phyloP scores from a whole-genome alignment of 1,140 invertebrate genomes.

The Drosophila bifasciata region DNA sequence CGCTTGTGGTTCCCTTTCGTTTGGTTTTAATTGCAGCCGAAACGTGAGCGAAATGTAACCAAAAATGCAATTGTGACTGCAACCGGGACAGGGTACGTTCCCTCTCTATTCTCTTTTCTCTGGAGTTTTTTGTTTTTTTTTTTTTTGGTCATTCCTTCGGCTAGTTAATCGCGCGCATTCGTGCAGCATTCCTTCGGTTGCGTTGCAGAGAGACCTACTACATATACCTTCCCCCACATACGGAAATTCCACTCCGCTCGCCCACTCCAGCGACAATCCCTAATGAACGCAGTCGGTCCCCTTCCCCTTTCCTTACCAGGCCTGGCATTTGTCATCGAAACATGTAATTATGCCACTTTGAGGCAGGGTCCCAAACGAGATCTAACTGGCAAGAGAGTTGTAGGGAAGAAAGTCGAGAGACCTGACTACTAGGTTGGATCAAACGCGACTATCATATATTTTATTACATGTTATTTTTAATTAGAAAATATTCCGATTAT shows the following conservation, averaged over 20 bases:
- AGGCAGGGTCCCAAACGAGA: conserved; percentile 43
- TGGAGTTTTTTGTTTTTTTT: not conserved
- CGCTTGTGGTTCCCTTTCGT: conserved; percentile 44
- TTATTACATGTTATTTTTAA: too few species aligned
- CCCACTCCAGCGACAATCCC: conserved; percentile 13
- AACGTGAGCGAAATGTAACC: conserved; percentile 81
- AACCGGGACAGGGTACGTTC: conserved; percentile 25
- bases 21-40: conserved; percentile 78
- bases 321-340: conserved; percentile 71
- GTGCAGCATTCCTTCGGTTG: conserved; percentile 72
- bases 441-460: too few species aligned
- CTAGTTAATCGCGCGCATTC: conserved; percentile 71
- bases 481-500: too few species aligned
- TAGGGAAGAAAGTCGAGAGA: not conserved
- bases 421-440: too few species aligned
- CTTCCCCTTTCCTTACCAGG: conserved; percentile 27
- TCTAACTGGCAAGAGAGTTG: conserved; percentile 26
- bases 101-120: conserved; percentile 17
- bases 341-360: conserved; percentile 82
- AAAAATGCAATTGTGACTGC: conserved; percentile 76
- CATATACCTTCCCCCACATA: not conserved
- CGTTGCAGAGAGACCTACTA: conserved; percentile 10
- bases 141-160: conserved; percentile 75
- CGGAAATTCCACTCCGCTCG: not conserved
- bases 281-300: conserved; percentile 32